These are phyloP conservation scores for Xiphorhynchus erythropygius DNA, from an alignment of 2,797 vertebrate species.

Conservation along the genomic window DNA sequence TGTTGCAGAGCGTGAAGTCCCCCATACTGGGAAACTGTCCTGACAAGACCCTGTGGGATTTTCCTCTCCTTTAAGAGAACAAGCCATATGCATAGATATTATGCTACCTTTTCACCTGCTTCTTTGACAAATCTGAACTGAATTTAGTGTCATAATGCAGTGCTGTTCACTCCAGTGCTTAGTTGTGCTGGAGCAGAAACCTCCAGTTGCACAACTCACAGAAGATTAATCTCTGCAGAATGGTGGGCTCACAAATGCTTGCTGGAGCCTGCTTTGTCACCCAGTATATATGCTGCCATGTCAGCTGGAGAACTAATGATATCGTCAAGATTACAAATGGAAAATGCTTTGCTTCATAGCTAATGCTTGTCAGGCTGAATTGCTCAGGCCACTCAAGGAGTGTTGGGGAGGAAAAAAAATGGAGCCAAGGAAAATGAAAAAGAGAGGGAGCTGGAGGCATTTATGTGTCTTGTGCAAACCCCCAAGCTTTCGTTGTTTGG, in stretches of 20 bases:
- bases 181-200: neutral
- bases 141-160: neutral
- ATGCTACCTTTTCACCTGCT: neutral
- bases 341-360: neutral
- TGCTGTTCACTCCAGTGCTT: neutral
- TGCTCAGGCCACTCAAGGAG: neutral
- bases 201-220: neutral
- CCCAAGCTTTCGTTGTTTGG: accelerated
- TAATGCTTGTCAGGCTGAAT: neutral
- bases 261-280: neutral
- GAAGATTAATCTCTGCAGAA: neutral
- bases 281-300: neutral
- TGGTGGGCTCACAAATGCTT: neutral
- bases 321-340: neutral
- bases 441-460: neutral
- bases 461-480: neutral
- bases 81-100: neutral
- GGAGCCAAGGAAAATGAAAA: constrained; percentile 6
- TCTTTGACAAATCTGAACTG: neutral
- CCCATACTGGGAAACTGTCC: accelerated
- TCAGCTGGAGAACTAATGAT: neutral
- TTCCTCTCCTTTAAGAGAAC: neutral
- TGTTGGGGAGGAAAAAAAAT: neutral
- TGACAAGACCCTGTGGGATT: neutral
- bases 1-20: neutral